Evolutionary conservation across 2,113 vertebrate genomes (phyloP), one percentile per base, ranked within the genome.

Genomic region (Brachyhypopomus occidentalis): DNA sequence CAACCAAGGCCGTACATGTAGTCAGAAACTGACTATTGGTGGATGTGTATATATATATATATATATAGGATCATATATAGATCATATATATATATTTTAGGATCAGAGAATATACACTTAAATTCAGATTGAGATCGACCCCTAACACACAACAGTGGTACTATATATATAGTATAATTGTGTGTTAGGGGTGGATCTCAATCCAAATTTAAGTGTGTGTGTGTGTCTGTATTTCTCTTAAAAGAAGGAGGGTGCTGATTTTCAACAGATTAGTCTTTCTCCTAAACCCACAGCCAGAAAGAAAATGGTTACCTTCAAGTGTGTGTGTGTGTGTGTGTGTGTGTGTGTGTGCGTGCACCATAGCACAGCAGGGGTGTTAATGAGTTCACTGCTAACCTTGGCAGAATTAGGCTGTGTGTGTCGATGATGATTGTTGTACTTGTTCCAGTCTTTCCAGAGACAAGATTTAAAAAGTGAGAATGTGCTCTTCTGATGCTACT

Each of bases 181-280:
- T 23, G 12, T 59, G 2, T 30, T 12, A 58, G 27, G 48, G 27
- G 41, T 8, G 25, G 14, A 9, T 27, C 36, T 74, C 72, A 74
- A 11, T 74, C n/a, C 36, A 59, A 34, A 23, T 75, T 16, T 59
- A 34, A 58, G n/a, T 38, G n/a, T 56, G 72, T 59, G 74, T 77
- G 59, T 45, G 74, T 30, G 60, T 30, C 19, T 56, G 25, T 59
- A 66, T 69, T 70, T 52, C 3, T 56, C n/a, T 56, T 16, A 75
- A 48, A 79, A 80, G 67, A 78, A 56, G 22, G 20, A 67, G 25
- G 76, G 66, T 16, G 16, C 5, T 6, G 41, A 8, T 36, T 48
- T 69, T 86, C 52, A 83, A 70, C 62, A 79, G 75, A 80, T 66
- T 48, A 79, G 72, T 72, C 63, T 58, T 19, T 38, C n/a, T 76